Evolutionary conservation across 2,113 vertebrate species (phyloP), one percentile per base, ranked within the genome.

Genomic region (Bubo bubo): DNA sequence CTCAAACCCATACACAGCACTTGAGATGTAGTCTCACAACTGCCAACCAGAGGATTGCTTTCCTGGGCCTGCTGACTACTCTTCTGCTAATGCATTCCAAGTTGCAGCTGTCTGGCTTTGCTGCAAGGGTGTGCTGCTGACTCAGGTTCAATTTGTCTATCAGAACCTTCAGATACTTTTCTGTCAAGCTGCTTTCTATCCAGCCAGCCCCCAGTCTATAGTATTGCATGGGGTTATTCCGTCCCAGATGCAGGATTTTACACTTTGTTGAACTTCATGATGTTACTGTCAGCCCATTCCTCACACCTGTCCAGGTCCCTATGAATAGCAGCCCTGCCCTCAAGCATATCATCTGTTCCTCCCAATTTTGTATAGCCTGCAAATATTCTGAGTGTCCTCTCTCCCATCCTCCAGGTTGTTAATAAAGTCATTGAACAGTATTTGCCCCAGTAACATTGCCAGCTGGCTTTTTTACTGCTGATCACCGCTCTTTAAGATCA

Each of bases 181-280:
- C 32, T 63, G 34, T 41, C 41, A 70, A 39, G 8, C 10, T 17
- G 9, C 37, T 86, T 91, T 83, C 17, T 62, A 47, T 26, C 22
- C 50, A 81, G 37, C 63, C 30, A 32, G 20, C 22, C 8, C 15
- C 12, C 37, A 84, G 45, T 4, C 45, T 66, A 6, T 18, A 43
- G 7, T 16, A n/a, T 52, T 72, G 14, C 7, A 14, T 41, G 13
- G n/a, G 6, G 10, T 95, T 74, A 43, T 87, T 94, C 2, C 1
- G 7, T 93, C 70, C 39, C 76, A 84, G 79, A 87, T 88, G 86
- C 56, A 89, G 37, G 43, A 89, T 95, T 95, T 96, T 87, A 93
- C 89, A 89, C 86, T 3, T 93, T 30, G 30, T 58, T 86, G 72
- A 94, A 81, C 21, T 91, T 73, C 8, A 4, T 84, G 52, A 67